A percentile compares a stretch with the other conserved stretches of the same genome.
Conservation (phyloP, 2,888 invertebrate species). For the Teinopalpus imperialis region DNA sequence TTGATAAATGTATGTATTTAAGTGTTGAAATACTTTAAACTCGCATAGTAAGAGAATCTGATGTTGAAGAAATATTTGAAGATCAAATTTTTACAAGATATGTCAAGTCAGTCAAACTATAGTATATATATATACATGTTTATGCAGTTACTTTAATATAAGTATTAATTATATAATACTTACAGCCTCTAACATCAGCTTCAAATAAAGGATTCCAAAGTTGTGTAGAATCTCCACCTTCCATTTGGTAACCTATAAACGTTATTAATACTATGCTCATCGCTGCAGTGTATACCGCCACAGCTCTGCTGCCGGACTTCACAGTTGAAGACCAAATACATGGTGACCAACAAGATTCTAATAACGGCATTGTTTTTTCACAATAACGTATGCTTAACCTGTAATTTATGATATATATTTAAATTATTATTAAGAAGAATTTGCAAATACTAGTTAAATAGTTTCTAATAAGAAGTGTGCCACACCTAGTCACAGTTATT, state of each 20-base stretch:
- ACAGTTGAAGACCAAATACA: slow-evolving; percentile 92
- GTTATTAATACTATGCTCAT: slow-evolving; percentile 89
- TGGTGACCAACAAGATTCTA: slow-evolving; percentile 93
- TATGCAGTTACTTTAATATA: too few relatives aligned
- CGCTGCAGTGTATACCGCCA: slow-evolving; percentile 90
- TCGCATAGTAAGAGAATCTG: too few relatives aligned
- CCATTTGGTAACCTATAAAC: slow-evolving; percentile 87
- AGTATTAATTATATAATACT: slow-evolving; percentile 64
- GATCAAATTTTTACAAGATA: too few relatives aligned
- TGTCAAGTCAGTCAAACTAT: too few relatives aligned
- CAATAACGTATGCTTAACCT: neutral
- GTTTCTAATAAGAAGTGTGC: slow-evolving; percentile 17
- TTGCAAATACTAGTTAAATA: too few relatives aligned
- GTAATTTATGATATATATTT: neutral
- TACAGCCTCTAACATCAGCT: slow-evolving; percentile 89
- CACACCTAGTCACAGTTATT: slow-evolving; percentile 32
- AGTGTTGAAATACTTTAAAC: too few relatives aligned
- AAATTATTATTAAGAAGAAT: too few relatives aligned
- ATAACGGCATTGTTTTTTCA: slow-evolving; percentile 81
- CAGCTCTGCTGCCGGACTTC: slow-evolving; percentile 88
- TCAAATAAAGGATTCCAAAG: slow-evolving; percentile 95
- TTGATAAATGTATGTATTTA: too few relatives aligned
- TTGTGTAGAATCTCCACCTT: slow-evolving; percentile 94
- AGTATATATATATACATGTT: too few relatives aligned
- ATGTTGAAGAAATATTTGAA: too few relatives aligned